Conservation (phyloP, 2,888 invertebrate genomes). For the Halocaridina rubra region DNA sequence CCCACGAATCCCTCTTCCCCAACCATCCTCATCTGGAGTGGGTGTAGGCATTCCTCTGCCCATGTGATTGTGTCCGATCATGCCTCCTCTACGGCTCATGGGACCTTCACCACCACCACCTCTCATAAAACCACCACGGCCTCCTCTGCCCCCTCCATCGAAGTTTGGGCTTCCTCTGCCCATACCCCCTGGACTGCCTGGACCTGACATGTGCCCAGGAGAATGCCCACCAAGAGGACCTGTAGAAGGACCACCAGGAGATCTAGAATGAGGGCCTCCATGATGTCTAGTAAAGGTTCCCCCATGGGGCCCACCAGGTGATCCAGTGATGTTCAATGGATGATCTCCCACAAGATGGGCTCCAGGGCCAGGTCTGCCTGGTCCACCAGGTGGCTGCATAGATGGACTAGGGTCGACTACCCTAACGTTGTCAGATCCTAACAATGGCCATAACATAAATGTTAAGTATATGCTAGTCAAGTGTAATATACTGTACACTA, state of each 20-base stretch:
- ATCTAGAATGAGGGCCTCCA: neutral
- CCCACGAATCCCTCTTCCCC: neutral
- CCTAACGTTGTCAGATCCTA: too few species aligned
- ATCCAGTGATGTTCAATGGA: neutral
- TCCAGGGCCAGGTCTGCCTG: neutral
- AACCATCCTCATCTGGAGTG: neutral
- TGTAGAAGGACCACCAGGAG: neutral
- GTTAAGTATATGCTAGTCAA: too few species aligned
- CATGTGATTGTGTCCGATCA: neutral
- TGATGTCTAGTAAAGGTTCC: neutral
- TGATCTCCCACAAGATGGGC: neutral
- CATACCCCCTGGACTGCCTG: conserved; percentile 3
- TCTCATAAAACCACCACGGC: conserved; percentile 29
- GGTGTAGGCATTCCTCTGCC: neutral
- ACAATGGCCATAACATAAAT: too few species aligned
- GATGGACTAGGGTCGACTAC: too few species aligned
- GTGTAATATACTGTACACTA: too few species aligned
- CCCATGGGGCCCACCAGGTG: neutral
- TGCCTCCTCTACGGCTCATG: neutral
- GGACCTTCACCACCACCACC: neutral
- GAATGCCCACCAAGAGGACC: neutral
- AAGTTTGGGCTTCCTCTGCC: neutral
- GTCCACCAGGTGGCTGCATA: neutral
- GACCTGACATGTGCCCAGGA: neutral
- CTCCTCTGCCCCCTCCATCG: neutral